phyloP scores from a whole-genome alignment of 92 coral and sea anemone genomes.

The Bergia puertoricense region DNA sequence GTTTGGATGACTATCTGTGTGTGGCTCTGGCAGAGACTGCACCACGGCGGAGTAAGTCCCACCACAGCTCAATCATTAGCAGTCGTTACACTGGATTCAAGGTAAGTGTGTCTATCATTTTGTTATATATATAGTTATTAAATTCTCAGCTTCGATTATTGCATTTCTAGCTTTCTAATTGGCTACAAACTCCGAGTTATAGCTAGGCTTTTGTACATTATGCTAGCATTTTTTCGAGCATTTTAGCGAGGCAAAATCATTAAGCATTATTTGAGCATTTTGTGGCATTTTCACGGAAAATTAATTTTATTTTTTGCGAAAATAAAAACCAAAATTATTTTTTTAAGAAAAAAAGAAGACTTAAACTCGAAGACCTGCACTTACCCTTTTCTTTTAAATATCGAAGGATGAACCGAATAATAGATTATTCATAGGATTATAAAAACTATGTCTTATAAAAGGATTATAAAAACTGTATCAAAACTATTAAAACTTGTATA shows the following conservation, averaged over 20 bases:
- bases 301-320: neutral
- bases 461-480: too few relatives aligned
- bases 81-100: neutral
- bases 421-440: slow-evolving; percentile 6
- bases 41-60: slow-evolving; percentile 18
- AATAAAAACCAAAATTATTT: too few relatives aligned
- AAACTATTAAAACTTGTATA: neutral
- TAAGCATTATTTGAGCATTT: neutral
- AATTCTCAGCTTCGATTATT: neutral
- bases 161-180: neutral
- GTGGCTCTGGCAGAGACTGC: slow-evolving; percentile 52
- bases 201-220: neutral
- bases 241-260: neutral
- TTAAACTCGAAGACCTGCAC: neutral
- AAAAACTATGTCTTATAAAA: neutral
- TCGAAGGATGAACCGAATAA: too few relatives aligned
- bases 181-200: neutral
- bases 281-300: neutral
- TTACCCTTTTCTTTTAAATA: neutral
- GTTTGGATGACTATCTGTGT: slow-evolving; percentile 39
- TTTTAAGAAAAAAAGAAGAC: neutral
- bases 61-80: slow-evolving; percentile 32
- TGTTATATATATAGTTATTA: too few relatives aligned
- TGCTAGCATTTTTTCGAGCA: neutral
- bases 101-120: too few relatives aligned